phyloP scores from a whole-genome alignment of 2,113 vertebrate species.

The Chroicocephalus ridibundus region DNA sequence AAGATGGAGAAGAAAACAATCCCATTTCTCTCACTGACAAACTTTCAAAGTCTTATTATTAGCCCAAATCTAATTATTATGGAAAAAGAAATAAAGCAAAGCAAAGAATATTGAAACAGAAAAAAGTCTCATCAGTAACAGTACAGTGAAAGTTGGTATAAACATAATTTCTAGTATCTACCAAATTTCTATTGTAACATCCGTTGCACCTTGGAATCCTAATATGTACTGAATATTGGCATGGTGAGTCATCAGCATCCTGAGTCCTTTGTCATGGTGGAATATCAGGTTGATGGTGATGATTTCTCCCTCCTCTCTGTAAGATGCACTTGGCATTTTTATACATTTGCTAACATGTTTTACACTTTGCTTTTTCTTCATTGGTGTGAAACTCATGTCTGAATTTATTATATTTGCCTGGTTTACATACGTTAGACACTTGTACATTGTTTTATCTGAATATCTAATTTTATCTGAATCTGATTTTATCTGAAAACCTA shows the following conservation, averaged over 20 bases:
- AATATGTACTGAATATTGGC: neutral
- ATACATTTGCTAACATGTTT: neutral
- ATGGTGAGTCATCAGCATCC: neutral
- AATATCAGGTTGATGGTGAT: neutral
- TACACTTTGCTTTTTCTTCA: neutral
- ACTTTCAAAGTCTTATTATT: neutral
- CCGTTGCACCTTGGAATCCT: neutral
- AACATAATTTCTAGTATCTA: neutral
- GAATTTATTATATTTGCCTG: neutral
- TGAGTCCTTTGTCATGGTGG: neutral
- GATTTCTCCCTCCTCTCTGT: neutral
- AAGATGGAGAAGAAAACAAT: neutral
- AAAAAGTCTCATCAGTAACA: neutral
- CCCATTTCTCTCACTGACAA: neutral
- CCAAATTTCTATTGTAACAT: rapidly evolving
- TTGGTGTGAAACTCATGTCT: neutral
- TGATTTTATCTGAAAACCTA: neutral
- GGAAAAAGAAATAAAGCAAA: neutral
- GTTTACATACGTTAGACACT: neutral
- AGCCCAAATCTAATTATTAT: neutral
- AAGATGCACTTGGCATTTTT: neutral
- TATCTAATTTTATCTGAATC: no score
- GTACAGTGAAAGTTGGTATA: neutral
- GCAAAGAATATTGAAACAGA: neutral
- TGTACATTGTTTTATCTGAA: neutral